These are phyloP conservation scores for Galerucella nymphaeae DNA, from an alignment of 2,888 invertebrate genomes.

Conservation along the genomic window DNA sequence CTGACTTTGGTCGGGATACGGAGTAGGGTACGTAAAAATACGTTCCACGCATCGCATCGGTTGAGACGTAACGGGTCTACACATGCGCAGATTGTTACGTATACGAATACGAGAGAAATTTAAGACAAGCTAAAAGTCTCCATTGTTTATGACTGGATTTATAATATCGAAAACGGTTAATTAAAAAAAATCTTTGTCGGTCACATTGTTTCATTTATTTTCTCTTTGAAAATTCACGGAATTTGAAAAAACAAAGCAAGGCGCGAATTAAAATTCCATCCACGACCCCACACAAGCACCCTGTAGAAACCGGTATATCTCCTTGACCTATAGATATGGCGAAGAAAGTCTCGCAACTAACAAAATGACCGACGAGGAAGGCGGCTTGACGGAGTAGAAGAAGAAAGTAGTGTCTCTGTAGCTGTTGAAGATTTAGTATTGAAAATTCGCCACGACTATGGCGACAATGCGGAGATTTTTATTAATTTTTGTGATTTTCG, in stretches of 20 bases:
- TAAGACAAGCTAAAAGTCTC: no score
- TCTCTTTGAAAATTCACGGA: neutral
- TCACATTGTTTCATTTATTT: neutral
- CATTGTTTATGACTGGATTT: no score
- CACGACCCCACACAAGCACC: slow-evolving; percentile 9
- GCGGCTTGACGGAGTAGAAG: slow-evolving; percentile 44
- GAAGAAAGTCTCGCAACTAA: slow-evolving; percentile 53
- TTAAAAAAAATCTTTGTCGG: no score
- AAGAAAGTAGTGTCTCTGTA: slow-evolving; percentile 52
- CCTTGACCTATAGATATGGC: slow-evolving; percentile 54
- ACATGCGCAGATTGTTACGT: no score
- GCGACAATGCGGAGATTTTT: slow-evolving; percentile 43
- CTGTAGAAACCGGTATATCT: slow-evolving; percentile 52
- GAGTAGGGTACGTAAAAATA: no score
- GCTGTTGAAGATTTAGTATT: slow-evolving; percentile 30
- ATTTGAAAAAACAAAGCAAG: slow-evolving; percentile 1
- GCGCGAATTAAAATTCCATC: slow-evolving; percentile 9
- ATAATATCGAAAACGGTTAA: no score
- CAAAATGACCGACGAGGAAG: slow-evolving; percentile 50
- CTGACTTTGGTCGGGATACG: no score
- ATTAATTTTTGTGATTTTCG: slow-evolving; percentile 43
- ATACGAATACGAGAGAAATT: no score
- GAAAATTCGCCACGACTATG: slow-evolving; percentile 40
- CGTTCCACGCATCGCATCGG: no score
- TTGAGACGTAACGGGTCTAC: no score